These are phyloP conservation scores for Callospermophilus lateralis DNA, from an alignment of 2,113 vertebrate genomes.

Conservation along the genomic window DNA sequence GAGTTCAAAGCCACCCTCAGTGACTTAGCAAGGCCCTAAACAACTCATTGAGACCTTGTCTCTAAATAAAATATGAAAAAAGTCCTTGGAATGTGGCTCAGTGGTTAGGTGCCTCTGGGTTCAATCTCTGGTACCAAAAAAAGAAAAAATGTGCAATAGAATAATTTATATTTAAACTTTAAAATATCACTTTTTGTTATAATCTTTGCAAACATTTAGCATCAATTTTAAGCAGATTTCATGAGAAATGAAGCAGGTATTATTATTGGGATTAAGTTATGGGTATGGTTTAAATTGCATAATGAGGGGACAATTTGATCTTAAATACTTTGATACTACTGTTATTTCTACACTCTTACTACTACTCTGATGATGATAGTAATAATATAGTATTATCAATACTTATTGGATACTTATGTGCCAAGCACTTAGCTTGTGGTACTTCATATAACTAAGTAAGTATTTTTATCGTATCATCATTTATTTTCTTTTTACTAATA, in stretches of 20 bases:
- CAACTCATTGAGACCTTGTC: no score
- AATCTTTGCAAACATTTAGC: slow-evolving; percentile 25
- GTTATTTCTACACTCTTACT: background rate
- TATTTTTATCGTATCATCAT: background rate
- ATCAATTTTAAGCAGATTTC: slow-evolving; percentile 47
- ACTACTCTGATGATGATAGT: background rate
- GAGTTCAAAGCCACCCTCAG: no score
- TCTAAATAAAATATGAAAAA: no score
- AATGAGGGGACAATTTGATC: background rate
- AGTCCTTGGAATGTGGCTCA: no score
- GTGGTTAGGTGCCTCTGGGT: no score
- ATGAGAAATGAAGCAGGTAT: background rate
- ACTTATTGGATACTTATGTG: slow-evolving; percentile 14
- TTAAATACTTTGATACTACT: slow-evolving; percentile 34
- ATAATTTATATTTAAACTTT: slow-evolving; percentile 29
- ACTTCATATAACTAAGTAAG: background rate
- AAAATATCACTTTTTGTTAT: slow-evolving; percentile 6
- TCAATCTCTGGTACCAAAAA: no score
- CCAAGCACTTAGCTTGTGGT: background rate
- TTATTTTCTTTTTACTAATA: slow-evolving; percentile 31
- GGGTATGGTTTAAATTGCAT: background rate
- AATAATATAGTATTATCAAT: background rate
- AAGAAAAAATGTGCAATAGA: no score
- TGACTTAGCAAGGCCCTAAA: no score
- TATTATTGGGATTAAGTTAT: background rate